Evolutionary conservation across 2,113 vertebrate species (phyloP).

Genomic region (Centropus unirufus): DNA sequence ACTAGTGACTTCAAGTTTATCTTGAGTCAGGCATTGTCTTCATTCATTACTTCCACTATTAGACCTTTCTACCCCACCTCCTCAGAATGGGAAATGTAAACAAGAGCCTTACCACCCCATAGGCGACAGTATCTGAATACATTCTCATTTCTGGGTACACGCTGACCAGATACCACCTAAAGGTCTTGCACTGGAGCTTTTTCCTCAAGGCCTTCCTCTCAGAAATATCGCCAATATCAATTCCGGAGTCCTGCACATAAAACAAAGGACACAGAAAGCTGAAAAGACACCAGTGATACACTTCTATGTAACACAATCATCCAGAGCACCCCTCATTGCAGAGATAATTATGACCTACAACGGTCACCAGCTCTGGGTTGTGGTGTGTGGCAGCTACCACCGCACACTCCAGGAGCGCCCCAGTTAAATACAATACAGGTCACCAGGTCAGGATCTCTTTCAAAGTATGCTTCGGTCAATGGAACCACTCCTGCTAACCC

Average conservation of each 20-base stretch:
- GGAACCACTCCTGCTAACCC: neutral
- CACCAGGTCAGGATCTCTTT: neutral
- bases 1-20: neutral
- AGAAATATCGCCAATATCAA: constrained; percentile 94
- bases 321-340: neutral
- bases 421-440: neutral
- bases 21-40: neutral
- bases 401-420: neutral
- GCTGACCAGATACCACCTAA: constrained; percentile 97
- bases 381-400: neutral
- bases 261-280: neutral
- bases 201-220: constrained; percentile 94
- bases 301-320: neutral
- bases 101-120: constrained; percentile 88
- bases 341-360: neutral
- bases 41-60: neutral
- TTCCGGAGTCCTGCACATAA: constrained; percentile 88
- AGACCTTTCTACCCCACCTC: neutral
- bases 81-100: neutral
- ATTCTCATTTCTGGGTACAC: constrained; percentile 98
- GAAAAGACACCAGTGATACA: neutral
- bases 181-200: constrained; percentile 95
- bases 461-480: neutral
- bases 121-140: constrained; percentile 93
- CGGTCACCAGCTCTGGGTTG: neutral